Percentiles rank a stretch among this genome's conserved stretches.
These are phyloP conservation scores for Synanthedon vespiformis DNA, from an alignment of 2,888 invertebrate species.

Conservation along the genomic window DNA sequence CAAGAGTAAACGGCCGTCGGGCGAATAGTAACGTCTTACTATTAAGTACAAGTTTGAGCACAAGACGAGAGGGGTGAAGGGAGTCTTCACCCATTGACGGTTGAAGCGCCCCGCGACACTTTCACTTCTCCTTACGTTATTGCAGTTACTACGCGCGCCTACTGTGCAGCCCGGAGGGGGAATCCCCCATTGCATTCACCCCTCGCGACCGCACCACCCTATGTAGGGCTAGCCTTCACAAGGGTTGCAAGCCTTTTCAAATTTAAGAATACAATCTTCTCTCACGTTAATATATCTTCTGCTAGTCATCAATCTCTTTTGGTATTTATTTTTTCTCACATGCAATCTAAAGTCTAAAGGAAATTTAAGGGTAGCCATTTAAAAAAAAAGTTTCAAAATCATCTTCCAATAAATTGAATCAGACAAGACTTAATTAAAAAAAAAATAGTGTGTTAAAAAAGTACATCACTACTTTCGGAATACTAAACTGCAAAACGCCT, in stretches of 20 bases:
- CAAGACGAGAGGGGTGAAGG: slow-evolving; percentile 64
- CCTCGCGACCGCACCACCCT: slow-evolving; percentile 33
- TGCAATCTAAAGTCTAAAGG: no score
- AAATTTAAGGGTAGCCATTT: no score
- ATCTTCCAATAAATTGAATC: neutral
- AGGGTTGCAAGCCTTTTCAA: slow-evolving; percentile 47
- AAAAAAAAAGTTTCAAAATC: no score
- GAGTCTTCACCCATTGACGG: slow-evolving; percentile 70
- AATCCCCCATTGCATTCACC: slow-evolving; percentile 59
- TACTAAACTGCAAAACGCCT: no score
- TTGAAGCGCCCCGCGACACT: slow-evolving; percentile 68
- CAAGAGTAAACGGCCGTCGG: slow-evolving; percentile 13
- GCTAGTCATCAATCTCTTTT: slow-evolving; percentile 10
- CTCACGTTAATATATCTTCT: slow-evolving; percentile 15
- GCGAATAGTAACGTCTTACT: slow-evolving; percentile 39
- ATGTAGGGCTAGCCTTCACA: slow-evolving; percentile 41
- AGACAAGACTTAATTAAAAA: neutral
- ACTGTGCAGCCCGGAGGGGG: slow-evolving; percentile 43
- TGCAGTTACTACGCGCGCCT: slow-evolving; percentile 70
- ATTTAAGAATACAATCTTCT: slow-evolving; percentile 41
- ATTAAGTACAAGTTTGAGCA: slow-evolving; percentile 59
- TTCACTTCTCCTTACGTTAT: slow-evolving; percentile 64
- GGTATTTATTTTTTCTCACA: no score
- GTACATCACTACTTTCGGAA: no score
- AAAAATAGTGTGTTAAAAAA: no score